Percentiles rank a stretch among this genome's conserved stretches.
These are phyloP conservation scores for Butorides virescens DNA, from an alignment of 2,113 vertebrate species.

Conservation along the genomic window DNA sequence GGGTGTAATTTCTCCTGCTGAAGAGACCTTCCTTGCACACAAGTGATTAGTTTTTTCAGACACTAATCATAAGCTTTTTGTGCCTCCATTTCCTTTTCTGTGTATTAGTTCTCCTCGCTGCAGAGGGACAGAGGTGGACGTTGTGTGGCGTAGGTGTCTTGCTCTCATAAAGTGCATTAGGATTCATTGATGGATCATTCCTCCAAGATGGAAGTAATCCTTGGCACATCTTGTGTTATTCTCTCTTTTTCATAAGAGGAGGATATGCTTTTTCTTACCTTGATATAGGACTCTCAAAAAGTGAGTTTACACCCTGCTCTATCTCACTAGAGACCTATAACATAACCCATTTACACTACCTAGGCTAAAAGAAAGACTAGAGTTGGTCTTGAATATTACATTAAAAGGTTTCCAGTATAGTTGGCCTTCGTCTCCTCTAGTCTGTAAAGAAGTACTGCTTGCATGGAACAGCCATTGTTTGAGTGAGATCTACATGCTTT, in stretches of 20 bases:
- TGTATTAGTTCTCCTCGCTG: background rate
- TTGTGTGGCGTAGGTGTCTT: background rate
- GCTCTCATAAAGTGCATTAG: background rate
- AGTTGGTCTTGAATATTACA: background rate
- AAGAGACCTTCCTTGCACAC: background rate
- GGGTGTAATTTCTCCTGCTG: background rate
- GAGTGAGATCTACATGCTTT: background rate
- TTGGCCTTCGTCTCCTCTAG: background rate
- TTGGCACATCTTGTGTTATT: background rate
- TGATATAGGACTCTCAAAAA: background rate
- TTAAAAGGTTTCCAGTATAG: background rate
- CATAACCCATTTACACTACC: background rate
- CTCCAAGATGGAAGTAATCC: background rate
- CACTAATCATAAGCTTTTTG: background rate
- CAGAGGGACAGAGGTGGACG: background rate
- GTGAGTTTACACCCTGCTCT: background rate
- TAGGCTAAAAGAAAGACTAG: background rate
- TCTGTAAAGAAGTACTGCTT: background rate
- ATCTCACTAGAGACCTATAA: background rate
- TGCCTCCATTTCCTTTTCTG: background rate
- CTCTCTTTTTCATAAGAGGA: background rate
- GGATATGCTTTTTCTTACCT: background rate
- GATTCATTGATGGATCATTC: background rate
- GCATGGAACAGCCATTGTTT: background rate
- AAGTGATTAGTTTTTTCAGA: background rate